These are phyloP conservation scores for Poeciliopsis occidentalis DNA, from an alignment of 2,113 vertebrate genomes.

Conservation along the genomic window DNA sequence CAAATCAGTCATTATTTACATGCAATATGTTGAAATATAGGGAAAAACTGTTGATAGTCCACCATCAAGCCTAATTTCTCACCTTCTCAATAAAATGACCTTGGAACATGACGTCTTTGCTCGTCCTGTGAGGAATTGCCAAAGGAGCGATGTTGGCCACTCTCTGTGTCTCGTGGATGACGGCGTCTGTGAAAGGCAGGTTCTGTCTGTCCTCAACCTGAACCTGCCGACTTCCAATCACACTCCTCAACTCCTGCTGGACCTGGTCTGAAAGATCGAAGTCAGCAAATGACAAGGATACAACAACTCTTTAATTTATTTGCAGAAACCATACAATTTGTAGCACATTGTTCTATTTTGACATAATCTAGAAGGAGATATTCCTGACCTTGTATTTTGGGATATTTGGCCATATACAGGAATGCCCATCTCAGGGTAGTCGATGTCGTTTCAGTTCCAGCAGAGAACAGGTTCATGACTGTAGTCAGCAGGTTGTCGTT, in stretches of 20 bases:
- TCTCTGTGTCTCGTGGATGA: conserved; percentile 54
- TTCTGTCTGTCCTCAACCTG: conserved; percentile 21
- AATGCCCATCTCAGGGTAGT: conserved; percentile 70
- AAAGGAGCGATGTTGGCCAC: conserved; percentile 19
- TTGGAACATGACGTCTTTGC: conserved; percentile 34
- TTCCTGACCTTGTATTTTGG: conserved; percentile 71
- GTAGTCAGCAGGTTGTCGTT: conserved; percentile 48
- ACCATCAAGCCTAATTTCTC: too few relatives aligned
- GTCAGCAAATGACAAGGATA: not conserved
- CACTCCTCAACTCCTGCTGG: conserved; percentile 38
- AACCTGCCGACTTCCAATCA: conserved; percentile 26
- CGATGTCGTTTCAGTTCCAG: conserved; percentile 72
- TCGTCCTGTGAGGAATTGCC: conserved; percentile 17
- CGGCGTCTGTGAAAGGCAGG: conserved; percentile 39
- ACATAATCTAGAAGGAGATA: not conserved
- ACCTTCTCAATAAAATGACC: conserved; percentile 50
- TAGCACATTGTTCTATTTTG: not conserved
- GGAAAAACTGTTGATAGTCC: too few relatives aligned
- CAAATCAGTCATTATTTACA: not conserved
- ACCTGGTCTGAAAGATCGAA: conserved; percentile 29
- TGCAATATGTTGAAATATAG: too few relatives aligned
- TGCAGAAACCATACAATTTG: too few relatives aligned
- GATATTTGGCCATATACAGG: conserved; percentile 74
- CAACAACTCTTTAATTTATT: too few relatives aligned
- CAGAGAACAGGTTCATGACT: conserved; percentile 65